These are phyloP conservation scores for Leucoptera coffeella DNA, from an alignment of 2,888 invertebrate species.

Conservation along the genomic window DNA sequence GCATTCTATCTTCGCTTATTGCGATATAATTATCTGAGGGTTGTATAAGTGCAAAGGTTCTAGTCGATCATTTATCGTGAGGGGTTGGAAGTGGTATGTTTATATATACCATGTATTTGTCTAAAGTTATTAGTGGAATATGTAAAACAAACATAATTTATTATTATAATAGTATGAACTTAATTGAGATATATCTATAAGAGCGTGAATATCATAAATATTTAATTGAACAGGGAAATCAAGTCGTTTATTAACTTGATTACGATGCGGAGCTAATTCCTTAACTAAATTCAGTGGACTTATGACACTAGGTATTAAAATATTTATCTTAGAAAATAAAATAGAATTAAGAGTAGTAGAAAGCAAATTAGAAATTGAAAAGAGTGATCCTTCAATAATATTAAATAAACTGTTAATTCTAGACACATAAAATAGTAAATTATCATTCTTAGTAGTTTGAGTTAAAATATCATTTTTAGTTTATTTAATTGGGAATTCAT, in stretches of 20 bases:
- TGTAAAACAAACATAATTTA: too few relatives aligned
- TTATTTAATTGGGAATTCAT: too few relatives aligned
- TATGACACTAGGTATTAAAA: background rate
- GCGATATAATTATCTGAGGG: background rate
- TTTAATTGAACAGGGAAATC: background rate
- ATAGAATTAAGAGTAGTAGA: background rate
- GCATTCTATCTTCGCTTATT: too few relatives aligned
- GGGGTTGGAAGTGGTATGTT: too few relatives aligned
- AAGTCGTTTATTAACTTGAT: background rate
- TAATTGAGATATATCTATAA: background rate
- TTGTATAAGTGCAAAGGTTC: background rate
- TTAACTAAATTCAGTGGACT: background rate
- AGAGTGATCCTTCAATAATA: background rate
- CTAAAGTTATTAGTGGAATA: background rate
- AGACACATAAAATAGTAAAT: too few relatives aligned
- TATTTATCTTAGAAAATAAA: conserved; percentile 1
- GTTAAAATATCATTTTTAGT: too few relatives aligned
- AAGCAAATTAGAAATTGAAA: background rate
- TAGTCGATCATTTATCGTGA: background rate
- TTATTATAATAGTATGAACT: too few relatives aligned
- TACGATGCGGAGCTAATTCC: background rate
- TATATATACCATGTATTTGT: background rate
- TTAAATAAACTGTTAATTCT: background rate
- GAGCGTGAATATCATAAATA: background rate
- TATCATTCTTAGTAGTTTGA: background rate